Conservation (phyloP, 2,797 vertebrate genomes). For the Hydrophis major region DNA sequence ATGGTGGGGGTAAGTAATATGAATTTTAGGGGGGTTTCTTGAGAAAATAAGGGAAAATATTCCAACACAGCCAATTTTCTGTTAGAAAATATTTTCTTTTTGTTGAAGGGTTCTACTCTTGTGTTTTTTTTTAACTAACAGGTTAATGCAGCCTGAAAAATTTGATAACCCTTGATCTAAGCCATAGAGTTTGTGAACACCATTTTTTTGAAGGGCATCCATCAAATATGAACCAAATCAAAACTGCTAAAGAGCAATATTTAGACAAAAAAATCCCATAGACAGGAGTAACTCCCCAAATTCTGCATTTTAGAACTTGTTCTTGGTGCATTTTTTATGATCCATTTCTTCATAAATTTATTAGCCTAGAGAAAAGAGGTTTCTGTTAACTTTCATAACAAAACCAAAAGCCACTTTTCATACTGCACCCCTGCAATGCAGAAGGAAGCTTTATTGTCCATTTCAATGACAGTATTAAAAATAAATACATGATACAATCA, state of each 20-base stretch:
- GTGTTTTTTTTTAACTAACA: not conserved
- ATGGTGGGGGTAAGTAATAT: not conserved
- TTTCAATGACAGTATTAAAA: slow-evolving; percentile 33
- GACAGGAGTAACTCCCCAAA: too few relatives aligned
- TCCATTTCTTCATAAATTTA: not conserved
- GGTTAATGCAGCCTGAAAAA: not conserved
- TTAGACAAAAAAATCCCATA: not conserved
- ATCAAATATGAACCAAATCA: not conserved
- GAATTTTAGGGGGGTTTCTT: not conserved
- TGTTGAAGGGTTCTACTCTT: not conserved
- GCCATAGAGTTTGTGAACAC: not conserved
- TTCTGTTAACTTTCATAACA: slow-evolving; percentile 7
- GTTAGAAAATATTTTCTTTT: not conserved
- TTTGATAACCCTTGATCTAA: not conserved
- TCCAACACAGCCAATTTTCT: not conserved
- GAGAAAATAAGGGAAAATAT: not conserved
- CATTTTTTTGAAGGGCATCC: not conserved
- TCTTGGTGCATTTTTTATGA: not conserved
- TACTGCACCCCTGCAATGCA: slow-evolving; percentile 19
- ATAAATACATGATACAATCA: not conserved
- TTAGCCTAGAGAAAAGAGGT: not conserved
- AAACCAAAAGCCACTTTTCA: not conserved
- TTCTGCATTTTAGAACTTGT: not conserved
- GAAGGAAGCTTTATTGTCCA: slow-evolving; percentile 66
- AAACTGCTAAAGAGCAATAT: not conserved